Base-by-base conservation (phyloP, 2,113 vertebrate genomes). In the Carassius gibelio region DNA sequence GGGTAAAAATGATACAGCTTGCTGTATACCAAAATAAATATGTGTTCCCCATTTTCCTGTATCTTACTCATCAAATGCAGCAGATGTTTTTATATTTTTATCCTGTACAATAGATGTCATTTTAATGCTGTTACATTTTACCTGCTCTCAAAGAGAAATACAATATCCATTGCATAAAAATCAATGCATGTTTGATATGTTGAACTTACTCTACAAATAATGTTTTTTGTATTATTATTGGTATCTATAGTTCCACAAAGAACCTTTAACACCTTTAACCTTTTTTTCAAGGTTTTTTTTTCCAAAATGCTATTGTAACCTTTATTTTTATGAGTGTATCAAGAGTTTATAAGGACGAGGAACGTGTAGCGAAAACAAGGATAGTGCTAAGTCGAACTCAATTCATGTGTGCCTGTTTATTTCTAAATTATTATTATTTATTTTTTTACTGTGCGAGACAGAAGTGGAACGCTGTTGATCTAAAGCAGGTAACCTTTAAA, bases 401-500 rank as follows among this genome's bases (percentile, higher is more conserved):
- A 61, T 82, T 62, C 4, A 59, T n/a, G 57, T 21, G 69, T 19
- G n/a, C 42, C n/a, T 81, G 66, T 62, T 69, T 50, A 30, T 30
- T 30, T 30, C 30, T 30, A 30, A 30, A 30, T 30, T 30, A 30
- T 30, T 30, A 30, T 30, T 30, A 30, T 30, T 30, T 30, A 30
- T 88, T 48, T 50, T 83, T 50, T 69, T 84, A 80, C 75, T 78
- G 64, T 76, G 72, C 9, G 48, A 30, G 72, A 62, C 42, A 42
- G 34, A 64, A 82, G 84, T 81, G 68, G 84, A 81, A 36, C 74
- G 69, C 2, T 88, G 85, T 86, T 45, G 38, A 78, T 75, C 19
- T 89, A 85, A 89, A 87, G 82, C 82, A 82, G 83, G 81, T 88
- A 90, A 90, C 90, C 91, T 90, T 92, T 87, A 88, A 64, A 75